A percentile compares a stretch with the other conserved stretches of the same genome.
Conservation (phyloP, 2,797 vertebrate genomes). For the Neoniphon sammara region DNA sequence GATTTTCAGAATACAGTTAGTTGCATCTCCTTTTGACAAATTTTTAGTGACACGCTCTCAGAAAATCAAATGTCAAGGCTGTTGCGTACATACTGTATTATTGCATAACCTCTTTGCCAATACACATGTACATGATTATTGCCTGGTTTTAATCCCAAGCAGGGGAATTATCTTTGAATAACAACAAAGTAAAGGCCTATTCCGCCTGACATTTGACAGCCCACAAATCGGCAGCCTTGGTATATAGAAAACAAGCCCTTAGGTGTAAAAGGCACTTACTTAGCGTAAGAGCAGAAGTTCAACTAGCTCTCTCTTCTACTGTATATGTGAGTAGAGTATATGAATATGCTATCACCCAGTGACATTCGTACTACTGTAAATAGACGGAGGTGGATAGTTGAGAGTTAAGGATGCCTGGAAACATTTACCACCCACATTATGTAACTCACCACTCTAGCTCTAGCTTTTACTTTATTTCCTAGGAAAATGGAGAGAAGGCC, state of each 20-base stretch:
- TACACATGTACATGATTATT: slow-evolving; percentile 22
- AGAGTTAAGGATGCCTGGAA: slow-evolving; percentile 19
- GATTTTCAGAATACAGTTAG: slow-evolving; percentile 27
- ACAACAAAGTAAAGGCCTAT: slow-evolving; percentile 18
- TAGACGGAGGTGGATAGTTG: slow-evolving; percentile 16
- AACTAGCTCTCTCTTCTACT: slow-evolving; percentile 4
- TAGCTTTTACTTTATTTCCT: not conserved
- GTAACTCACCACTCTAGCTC: not conserved
- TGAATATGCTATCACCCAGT: slow-evolving; percentile 15
- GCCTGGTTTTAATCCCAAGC: slow-evolving; percentile 24
- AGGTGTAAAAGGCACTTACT: slow-evolving; percentile 28
- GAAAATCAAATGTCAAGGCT: slow-evolving; percentile 17
- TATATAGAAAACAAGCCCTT: slow-evolving; percentile 32
- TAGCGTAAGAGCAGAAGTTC: slow-evolving; percentile 4
- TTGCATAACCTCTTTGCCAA: not conserved
- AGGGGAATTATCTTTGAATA: slow-evolving; percentile 14
- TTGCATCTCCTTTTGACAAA: slow-evolving; percentile 11
- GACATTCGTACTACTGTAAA: slow-evolving; percentile 25
- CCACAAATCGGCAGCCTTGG: slow-evolving; percentile 12
- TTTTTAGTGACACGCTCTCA: slow-evolving; percentile 16
- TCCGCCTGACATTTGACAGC: slow-evolving; percentile 42
- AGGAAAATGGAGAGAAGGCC: not conserved
- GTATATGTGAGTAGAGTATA: slow-evolving; percentile 1
- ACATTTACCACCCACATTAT: slow-evolving; percentile 35
- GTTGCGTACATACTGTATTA: slow-evolving; percentile 7